Evolutionary conservation across 2,888 invertebrate genomes (phyloP), one percentile per base, ranked within the genome.

Genomic region (Fragum sueziense): DNA sequence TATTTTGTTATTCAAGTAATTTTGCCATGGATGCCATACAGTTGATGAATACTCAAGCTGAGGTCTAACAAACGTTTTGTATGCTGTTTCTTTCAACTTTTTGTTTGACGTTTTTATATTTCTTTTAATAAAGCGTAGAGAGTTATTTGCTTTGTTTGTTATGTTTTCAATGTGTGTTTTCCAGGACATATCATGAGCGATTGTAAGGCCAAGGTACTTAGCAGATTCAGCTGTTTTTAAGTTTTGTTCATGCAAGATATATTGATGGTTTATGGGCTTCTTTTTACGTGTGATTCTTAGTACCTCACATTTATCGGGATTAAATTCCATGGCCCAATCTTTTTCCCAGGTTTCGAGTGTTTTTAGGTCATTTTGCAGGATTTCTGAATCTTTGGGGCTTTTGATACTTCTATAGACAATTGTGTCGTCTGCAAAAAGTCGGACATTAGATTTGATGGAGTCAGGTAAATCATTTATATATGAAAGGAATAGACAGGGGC

Each of bases 71-170:
- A 54, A 22, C n/a, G 22, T 54, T 62, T 62, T 62, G 31, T 29
- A 62, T 20, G 31, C 2, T 17, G 25, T 29, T 20, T 31, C 31
- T 11, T 31, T 17, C 62, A 62, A 31, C 7, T 22, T 14, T 31
- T 62, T 29, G 62, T 62, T 31, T 14, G 31, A 31, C 14, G 11
- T 31, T 2, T 22, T 62, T 17, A 62, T 31, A 17, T 29, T 27
- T 62, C 62, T 62, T 62, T 62, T 33, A 31, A 62, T 62, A 9
- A 33, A 20, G n/a, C 62, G 31, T 22, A 62, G 34, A 7, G 25
- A n/a, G 7, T n/a, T n/a, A n/a, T n/a, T n/a, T n/a, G n/a, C n/a
- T n/a, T n/a, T n/a, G n/a, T n/a, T n/a, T n/a, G n/a, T n/a, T n/a
- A n/a, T n/a, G n/a, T n/a, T n/a, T n/a, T n/a, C n/a, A n/a, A n/a